A percentile compares a stretch with the other conserved stretches of the same genome.
Conservation (phyloP, 2,888 invertebrate genomes). For the Tubiluchus corallicola region DNA sequence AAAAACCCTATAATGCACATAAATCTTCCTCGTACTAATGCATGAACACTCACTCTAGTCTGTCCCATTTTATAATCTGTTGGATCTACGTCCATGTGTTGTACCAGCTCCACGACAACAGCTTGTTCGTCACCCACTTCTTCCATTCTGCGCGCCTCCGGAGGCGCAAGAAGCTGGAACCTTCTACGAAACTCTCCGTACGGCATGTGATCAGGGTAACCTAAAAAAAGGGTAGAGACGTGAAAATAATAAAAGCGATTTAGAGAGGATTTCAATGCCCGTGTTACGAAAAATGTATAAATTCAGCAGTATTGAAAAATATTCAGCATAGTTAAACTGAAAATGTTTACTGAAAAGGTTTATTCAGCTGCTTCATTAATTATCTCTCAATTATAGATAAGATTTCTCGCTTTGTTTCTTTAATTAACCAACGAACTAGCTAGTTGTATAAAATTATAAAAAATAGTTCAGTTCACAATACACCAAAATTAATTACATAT, state of each 20-base stretch:
- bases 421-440: no score
- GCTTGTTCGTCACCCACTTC: constrained; percentile 18
- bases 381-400: no score
- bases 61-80: constrained; percentile 72
- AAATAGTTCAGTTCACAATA: no score
- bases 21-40: background rate
- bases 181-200: constrained; percentile 71
- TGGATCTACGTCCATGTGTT: constrained; percentile 60
- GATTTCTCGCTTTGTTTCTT: no score
- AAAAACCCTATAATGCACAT: background rate
- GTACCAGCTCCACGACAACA: constrained; percentile 58
- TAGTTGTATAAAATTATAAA: no score
- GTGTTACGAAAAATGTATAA: background rate
- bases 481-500: no score
- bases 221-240: constrained; percentile 19
- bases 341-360: no score
- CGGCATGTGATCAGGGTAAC: constrained; percentile 77
- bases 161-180: constrained; percentile 38
- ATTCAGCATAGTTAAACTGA: no score
- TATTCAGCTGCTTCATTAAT: no score
- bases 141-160: constrained; percentile 15
- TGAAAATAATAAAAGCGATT: background rate
- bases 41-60: constrained; percentile 66
- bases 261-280: background rate
- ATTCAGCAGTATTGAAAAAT: background rate